A percentile compares a stretch with the other conserved stretches of the same genome.
These are phyloP conservation scores for Dioctria rufipes DNA, from an alignment of 2,888 invertebrate species.

Conservation along the genomic window DNA sequence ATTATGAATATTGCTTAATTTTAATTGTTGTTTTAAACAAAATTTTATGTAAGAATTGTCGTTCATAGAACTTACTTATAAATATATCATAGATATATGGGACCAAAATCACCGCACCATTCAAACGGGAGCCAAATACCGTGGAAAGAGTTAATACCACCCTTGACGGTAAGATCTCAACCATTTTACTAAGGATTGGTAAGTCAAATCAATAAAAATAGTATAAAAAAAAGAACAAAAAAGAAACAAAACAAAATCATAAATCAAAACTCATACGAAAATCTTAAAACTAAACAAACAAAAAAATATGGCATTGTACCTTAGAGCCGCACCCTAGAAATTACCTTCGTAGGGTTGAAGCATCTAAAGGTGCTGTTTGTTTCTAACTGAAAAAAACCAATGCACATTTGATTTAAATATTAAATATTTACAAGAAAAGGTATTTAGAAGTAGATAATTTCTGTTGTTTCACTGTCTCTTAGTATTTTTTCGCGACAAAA, in stretches of 20 bases:
- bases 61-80: slow-evolving; percentile 97
- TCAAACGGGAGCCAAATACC: slow-evolving; percentile 57
- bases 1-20: background rate
- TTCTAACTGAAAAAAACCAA: slow-evolving; percentile 54
- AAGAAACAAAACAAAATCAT: slow-evolving; percentile 70
- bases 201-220: slow-evolving; percentile 59
- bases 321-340: slow-evolving; percentile 49
- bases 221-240: slow-evolving; percentile 41
- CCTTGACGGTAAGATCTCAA: slow-evolving; percentile 55
- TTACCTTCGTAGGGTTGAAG: slow-evolving; percentile 53
- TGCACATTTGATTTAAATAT: slow-evolving; percentile 19
- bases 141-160: slow-evolving; percentile 28
- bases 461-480: slow-evolving; percentile 52
- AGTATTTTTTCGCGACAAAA: slow-evolving; percentile 55
- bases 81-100: slow-evolving; percentile 99
- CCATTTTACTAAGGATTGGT: slow-evolving; percentile 61
- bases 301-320: slow-evolving; percentile 5
- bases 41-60: slow-evolving; percentile 59
- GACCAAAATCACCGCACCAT: slow-evolving; percentile 85
- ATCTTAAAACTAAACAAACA: slow-evolving; percentile 36
- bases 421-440: slow-evolving; percentile 32
- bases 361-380: slow-evolving; percentile 23
- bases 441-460: background rate
- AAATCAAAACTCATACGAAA: slow-evolving; percentile 62
- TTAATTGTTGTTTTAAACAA: slow-evolving; percentile 31